phyloP scores from a whole-genome alignment of 2,888 invertebrate genomes.

The Fragum fragum region DNA sequence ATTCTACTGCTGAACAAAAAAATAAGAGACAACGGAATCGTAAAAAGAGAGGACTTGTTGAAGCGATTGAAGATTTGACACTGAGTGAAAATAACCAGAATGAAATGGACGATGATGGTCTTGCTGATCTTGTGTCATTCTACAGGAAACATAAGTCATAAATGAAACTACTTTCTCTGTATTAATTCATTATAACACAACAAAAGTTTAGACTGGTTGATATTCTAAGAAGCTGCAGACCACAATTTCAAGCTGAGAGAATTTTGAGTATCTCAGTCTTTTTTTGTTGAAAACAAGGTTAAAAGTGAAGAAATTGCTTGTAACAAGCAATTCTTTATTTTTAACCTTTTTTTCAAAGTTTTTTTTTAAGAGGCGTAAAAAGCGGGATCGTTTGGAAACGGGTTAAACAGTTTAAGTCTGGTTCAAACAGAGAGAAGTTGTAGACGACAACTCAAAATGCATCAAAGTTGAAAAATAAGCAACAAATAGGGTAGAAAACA shows the following conservation, averaged over 20 bases:
- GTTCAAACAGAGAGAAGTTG: conserved; percentile 1
- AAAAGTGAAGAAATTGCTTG: too few relatives aligned
- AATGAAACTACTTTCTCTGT: neutral
- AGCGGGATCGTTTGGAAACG: too few relatives aligned
- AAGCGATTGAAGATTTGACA: conserved; percentile 12
- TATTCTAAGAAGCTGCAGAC: too few relatives aligned
- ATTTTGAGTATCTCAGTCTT: too few relatives aligned
- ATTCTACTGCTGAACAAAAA: neutral
- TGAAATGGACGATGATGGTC: conserved; percentile 1
- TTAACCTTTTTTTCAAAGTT: too few relatives aligned
- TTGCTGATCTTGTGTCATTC: conserved; percentile 10
- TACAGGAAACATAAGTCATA: conserved; percentile 17
- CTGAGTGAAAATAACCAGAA: conserved; percentile 4
- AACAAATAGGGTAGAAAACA: neutral
- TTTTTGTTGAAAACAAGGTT: too few relatives aligned
- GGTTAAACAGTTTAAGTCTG: too few relatives aligned
- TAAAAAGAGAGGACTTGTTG: conserved; percentile 14
- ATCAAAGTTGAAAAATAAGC: neutral
- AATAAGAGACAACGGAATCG: neutral
- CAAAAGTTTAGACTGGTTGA: neutral
- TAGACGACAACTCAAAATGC: neutral
- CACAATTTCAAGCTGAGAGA: too few relatives aligned
- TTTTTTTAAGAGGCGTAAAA: too few relatives aligned
- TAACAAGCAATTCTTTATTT: too few relatives aligned
- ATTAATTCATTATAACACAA: neutral